Evolutionary conservation across 2,888 invertebrate genomes (phyloP), one percentile per base, ranked within the genome.

Genomic region (Gastrophysa polygoni): DNA sequence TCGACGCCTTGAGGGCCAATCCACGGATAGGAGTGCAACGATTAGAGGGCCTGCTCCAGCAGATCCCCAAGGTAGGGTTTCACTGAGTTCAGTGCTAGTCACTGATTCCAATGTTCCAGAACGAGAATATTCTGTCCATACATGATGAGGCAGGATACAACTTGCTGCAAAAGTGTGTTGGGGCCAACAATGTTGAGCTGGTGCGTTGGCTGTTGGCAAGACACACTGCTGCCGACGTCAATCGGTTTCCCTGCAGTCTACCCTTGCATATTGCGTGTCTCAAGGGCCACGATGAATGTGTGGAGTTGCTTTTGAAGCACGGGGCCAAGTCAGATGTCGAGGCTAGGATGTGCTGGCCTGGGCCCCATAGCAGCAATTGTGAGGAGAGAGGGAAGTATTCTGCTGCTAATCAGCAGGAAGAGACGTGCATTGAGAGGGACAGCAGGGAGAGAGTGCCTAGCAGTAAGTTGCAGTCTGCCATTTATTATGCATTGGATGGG

Each of bases 331-430:
- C 89, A 14, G 89, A 90, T 78, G 86, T 88, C 0, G 90, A 90
- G 75, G 87, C 89, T 0, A 82, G 91, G 17, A 88, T 91, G 87
- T 91, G 91, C 75, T 91, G 89, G 83, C 91, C 91, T 0, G 88
- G 89, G 7, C 85, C 87, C 4, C 91, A 91, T 75, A 87, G 85
- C 66, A 86, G 86, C 70, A 89, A 88, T 74, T 90, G 90, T 75
- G 89, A 90, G 78, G 87, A 89, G 74, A 83, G 88, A 68, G 87
- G 88, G 63, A 88, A 89, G 78, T 87, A 86, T 78, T 84, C 86
- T 83, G 77, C 75, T 63, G 76, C 77, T 48, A 75, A 79, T 57
- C 83, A 84, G 62, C 84, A 85, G 66, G 86, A 86, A 71, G 85
- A 85, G 44, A 82, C 81, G 32, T 81, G 82, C 63, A 82, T 83